A percentile compares a stretch with the other conserved stretches of the same genome.
These are phyloP conservation scores for Anthophora plumipes DNA, from an alignment of 2,888 invertebrate species.

Conservation along the genomic window DNA sequence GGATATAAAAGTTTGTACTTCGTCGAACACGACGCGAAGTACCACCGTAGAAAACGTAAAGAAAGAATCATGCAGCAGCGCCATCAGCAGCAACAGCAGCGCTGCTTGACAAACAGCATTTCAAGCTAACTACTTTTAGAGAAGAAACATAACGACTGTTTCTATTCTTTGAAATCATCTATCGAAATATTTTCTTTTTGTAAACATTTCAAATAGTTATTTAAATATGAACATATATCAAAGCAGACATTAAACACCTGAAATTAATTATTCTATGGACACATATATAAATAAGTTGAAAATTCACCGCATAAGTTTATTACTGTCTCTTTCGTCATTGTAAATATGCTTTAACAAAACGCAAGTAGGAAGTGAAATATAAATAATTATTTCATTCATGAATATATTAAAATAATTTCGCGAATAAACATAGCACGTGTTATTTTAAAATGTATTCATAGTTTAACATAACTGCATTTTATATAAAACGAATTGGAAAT, in stretches of 20 bases:
- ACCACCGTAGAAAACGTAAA: conserved; percentile 75
- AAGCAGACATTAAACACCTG: background rate
- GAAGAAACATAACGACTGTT: conserved; percentile 4
- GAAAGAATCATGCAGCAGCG: conserved; percentile 51
- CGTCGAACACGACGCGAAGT: conserved; percentile 71
- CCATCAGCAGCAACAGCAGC: conserved; percentile 33
- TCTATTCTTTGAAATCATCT: background rate
- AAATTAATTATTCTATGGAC: background rate
- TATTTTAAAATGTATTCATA: background rate
- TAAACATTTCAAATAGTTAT: background rate
- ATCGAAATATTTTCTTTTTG: background rate
- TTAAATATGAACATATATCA: background rate
- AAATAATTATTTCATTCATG: background rate
- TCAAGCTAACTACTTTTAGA: background rate
- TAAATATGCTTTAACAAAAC: background rate
- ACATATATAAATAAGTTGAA: background rate
- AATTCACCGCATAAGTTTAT: background rate
- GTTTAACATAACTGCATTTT: background rate
- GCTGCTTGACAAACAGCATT: conserved; percentile 38
- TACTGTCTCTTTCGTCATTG: background rate
- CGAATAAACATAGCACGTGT: background rate
- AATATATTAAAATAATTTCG: background rate
- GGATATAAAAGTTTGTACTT: conserved; percentile 72
- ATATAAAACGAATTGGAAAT: background rate
- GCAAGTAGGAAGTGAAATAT: background rate